A percentile compares a stretch with the other conserved stretches of the same genome.
Conservation (phyloP, 2,797 vertebrate genomes). For the Peromyscus eremicus region DNA sequence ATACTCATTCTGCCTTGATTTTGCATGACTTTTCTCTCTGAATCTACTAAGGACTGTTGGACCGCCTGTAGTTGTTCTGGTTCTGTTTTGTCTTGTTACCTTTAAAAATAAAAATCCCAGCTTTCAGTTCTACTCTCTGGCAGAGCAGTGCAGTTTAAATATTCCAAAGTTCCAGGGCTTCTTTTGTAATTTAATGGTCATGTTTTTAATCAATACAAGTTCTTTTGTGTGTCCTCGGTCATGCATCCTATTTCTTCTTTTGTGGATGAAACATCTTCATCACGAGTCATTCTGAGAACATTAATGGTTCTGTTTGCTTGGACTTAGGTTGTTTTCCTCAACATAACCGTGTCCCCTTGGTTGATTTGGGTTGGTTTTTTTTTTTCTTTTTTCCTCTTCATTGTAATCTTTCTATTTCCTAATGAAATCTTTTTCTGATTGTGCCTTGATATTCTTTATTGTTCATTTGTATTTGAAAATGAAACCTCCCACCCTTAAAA, state of each 20-base stretch:
- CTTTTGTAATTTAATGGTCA: background rate
- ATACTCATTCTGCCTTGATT: background rate
- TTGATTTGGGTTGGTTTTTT: background rate
- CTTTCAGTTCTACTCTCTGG: background rate
- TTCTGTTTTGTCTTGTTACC: background rate
- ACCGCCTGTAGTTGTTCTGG: background rate
- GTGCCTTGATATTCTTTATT: background rate
- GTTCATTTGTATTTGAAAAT: constrained; percentile 13
- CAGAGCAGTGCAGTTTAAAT: background rate
- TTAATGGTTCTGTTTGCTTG: constrained; percentile 33
- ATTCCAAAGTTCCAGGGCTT: background rate
- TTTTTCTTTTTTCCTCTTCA: background rate
- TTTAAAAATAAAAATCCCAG: background rate
- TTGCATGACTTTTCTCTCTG: background rate
- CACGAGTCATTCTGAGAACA: constrained; percentile 40
- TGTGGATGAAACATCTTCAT: background rate
- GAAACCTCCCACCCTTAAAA: background rate
- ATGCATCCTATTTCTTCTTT: background rate
- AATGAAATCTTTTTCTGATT: constrained; percentile 5
- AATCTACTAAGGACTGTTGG: background rate
- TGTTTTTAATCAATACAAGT: background rate
- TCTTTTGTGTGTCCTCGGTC: background rate
- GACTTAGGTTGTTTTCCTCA: constrained; percentile 22
- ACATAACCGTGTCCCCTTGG: background rate
- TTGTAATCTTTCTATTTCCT: constrained; percentile 40